phyloP scores from a whole-genome alignment of 2,797 vertebrate genomes.

The Oreonectes daqikongensis region DNA sequence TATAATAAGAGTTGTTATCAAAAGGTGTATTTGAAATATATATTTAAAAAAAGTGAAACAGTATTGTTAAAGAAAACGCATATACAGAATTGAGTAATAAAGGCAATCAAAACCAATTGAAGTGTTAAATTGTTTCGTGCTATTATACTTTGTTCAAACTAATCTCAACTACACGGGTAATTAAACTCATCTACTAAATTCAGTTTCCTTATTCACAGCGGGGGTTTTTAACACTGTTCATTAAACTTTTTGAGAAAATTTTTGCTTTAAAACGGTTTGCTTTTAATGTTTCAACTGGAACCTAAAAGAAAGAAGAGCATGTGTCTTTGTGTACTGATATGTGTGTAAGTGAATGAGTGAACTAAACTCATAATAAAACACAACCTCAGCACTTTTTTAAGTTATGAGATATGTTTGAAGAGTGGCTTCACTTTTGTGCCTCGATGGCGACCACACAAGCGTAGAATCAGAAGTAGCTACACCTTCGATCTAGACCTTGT shows the following conservation, averaged over 20 bases:
- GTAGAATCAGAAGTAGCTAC: background rate
- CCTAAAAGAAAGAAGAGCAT: background rate
- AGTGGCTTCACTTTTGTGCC: constrained; percentile 65
- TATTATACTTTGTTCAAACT: background rate
- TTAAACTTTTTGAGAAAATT: background rate
- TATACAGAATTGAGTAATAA: background rate
- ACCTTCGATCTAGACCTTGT: too few relatives aligned
- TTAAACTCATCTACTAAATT: background rate
- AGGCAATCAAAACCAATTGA: constrained; percentile 2
- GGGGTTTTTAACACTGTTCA: background rate
- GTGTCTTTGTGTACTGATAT: background rate
- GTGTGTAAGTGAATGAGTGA: background rate
- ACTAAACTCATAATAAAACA: background rate
- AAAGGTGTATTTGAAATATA: background rate
- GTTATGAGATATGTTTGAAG: constrained; percentile 57
- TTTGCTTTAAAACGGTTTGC: background rate
- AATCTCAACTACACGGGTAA: background rate
- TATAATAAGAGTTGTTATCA: background rate
- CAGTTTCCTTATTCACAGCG: constrained; percentile 6
- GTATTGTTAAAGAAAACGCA: background rate
- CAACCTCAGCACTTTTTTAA: constrained; percentile 35
- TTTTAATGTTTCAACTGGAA: background rate
- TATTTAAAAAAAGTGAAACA: constrained; percentile 2
- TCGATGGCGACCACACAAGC: constrained; percentile 62
- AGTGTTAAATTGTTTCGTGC: constrained; percentile 4